Evolutionary conservation across 2,113 vertebrate genomes (phyloP), one percentile per base, ranked within the genome.

Genomic region (Corythornis cristatus): DNA sequence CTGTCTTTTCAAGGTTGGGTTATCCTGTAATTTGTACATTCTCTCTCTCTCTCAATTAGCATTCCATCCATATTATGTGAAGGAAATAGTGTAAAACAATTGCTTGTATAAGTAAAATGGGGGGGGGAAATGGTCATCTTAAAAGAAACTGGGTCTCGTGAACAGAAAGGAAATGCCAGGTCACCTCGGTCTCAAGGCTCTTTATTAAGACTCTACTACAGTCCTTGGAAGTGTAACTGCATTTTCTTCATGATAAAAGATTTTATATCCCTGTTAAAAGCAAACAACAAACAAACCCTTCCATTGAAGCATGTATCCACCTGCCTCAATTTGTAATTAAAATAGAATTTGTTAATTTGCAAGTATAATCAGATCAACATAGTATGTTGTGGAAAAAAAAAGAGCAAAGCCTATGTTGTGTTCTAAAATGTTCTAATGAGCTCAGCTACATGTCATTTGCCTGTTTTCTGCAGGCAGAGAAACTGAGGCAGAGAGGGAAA

Each of bases 1-100:
- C 95, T 97, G 97, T 94, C 95, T 90, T 83, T 96, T 95, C 86
- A 73, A 89, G 96, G 89, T 26, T 93, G 88, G 96, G 23, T 94
- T 94, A n/a, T 92, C 93, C 86, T 94, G 66, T 93, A 64, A 97
- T 89, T 89, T 72, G 86, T 90, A 56, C 72, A 35, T 66, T 79
- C 83, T 91, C 80, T 86, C 92, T 67, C 80, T 86, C 93, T 89
- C 82, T 60, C 88, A 54, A 58, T 95, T 93, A 96, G 61, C 62
- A 58, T 88, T 40, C 73, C 37, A 56, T 53, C 89, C 87, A 57
- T 60, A 9, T 66, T 61, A 40, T 35, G 51, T 14, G 71, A 73
- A 78, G 89, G 68, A 68, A 87, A 75, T 22, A 37, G 23, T 87
- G 50, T 56, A 45, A 92, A 92, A 67, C 40, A 57, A 26, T 74